These are phyloP conservation scores for Onchidella celtica DNA, from an alignment of 2,888 invertebrate species.

Conservation along the genomic window DNA sequence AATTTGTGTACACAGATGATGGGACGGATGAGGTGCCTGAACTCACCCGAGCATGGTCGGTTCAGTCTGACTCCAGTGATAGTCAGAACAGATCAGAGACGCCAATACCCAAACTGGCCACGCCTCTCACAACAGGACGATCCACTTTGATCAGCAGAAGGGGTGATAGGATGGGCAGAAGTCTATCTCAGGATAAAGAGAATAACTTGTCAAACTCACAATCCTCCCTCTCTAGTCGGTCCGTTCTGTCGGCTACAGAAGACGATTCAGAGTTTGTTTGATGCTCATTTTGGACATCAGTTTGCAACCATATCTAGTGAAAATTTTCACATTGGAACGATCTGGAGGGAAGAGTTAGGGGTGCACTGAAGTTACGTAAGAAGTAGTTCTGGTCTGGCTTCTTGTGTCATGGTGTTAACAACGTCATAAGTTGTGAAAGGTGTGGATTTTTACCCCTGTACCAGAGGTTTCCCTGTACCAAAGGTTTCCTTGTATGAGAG, in stretches of 20 bases:
- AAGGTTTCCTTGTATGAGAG: too few species aligned
- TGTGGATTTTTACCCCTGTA: neutral
- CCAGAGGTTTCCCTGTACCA: too few species aligned
- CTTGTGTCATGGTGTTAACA: too few species aligned
- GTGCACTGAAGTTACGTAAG: too few species aligned
- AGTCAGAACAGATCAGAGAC: conserved; percentile 62
- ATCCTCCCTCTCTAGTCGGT: conserved; percentile 21
- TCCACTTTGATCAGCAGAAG: conserved; percentile 64
- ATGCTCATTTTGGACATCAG: too few species aligned
- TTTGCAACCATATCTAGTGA: too few species aligned
- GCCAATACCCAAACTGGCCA: conserved; percentile 66
- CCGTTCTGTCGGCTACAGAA: conserved; percentile 31
- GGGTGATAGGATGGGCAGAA: conserved; percentile 15
- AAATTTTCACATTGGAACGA: neutral
- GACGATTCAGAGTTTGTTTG: conserved; percentile 45
- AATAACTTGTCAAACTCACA: conserved; percentile 43
- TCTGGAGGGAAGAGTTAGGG: neutral
- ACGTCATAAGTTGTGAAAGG: neutral
- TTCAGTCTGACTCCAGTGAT: conserved; percentile 55
- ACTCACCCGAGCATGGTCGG: conserved; percentile 30
- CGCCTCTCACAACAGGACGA: conserved; percentile 72
- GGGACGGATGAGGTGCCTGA: conserved; percentile 40
- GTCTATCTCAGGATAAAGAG: conserved; percentile 45
- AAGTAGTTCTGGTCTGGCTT: too few species aligned
- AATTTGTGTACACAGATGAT: conserved; percentile 26